phyloP scores from a whole-genome alignment of 2,888 invertebrate species.

The Amphipoea oculea region DNA sequence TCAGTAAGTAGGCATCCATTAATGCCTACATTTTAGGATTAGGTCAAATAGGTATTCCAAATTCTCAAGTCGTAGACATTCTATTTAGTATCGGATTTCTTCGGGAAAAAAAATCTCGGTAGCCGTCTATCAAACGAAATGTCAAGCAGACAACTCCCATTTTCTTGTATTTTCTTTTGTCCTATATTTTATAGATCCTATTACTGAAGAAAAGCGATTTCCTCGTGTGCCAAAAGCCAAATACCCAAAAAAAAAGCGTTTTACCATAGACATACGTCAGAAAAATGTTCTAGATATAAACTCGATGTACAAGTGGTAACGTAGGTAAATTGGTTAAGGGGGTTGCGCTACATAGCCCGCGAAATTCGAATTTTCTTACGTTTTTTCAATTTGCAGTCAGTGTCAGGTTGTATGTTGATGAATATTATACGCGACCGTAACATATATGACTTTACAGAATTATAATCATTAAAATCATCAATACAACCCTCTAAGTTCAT shows the following conservation, averaged over 20 bases:
- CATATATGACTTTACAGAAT: not conserved
- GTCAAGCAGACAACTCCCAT: slow-evolving; percentile 4
- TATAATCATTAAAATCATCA: not conserved
- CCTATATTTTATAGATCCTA: slow-evolving; percentile 5
- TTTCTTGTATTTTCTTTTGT: slow-evolving; percentile 29
- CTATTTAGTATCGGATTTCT: slow-evolving; percentile 32
- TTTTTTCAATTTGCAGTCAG: not conserved
- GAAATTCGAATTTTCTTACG: not conserved
- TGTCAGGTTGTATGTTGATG: not conserved
- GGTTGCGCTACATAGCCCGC: not conserved
- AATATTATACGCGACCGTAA: not conserved
- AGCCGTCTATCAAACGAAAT: slow-evolving; percentile 34
- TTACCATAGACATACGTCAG: slow-evolving; percentile 1
- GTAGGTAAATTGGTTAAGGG: not conserved
- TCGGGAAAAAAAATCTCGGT: slow-evolving; percentile 17
- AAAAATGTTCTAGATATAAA: slow-evolving; percentile 19
- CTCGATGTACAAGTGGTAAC: not conserved
- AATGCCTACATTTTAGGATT: not conserved
- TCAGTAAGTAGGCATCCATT: slow-evolving; percentile 7
- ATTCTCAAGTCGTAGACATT: slow-evolving; percentile 3
- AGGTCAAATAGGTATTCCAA: slow-evolving; percentile 4
- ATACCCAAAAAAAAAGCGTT: not conserved
- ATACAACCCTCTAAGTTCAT: no score
- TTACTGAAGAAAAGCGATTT: slow-evolving; percentile 26
- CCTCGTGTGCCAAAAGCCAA: slow-evolving; percentile 10